A percentile compares a stretch with the other conserved stretches of the same genome.
Conservation (phyloP, 2,888 invertebrate species). For the Cephus nigrinus region DNA sequence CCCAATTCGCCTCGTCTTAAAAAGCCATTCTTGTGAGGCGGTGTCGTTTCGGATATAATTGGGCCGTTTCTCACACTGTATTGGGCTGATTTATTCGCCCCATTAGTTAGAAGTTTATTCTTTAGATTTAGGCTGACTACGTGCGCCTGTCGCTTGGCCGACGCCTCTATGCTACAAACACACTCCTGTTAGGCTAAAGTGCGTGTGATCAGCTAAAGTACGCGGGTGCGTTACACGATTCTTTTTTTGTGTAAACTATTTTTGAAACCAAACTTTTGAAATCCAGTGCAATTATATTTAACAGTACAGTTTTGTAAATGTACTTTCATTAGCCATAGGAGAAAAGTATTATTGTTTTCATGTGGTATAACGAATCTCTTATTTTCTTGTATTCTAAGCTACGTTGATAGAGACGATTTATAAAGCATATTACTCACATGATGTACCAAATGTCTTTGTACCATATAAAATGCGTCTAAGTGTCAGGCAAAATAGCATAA, state of each 20-base stretch:
- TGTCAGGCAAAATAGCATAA: not conserved
- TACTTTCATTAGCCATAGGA: not conserved
- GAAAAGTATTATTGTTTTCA: not conserved
- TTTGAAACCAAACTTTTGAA: too few relatives aligned
- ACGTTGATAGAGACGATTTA: not conserved
- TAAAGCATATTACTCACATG: not conserved
- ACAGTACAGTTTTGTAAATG: too few relatives aligned
- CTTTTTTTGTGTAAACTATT: not conserved
- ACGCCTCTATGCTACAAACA: constrained; percentile 63
- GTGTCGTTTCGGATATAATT: constrained; percentile 55
- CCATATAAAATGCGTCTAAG: not conserved
- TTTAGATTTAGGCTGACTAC: constrained; percentile 60
- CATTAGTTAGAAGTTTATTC: constrained; percentile 61
- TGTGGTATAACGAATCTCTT: not conserved
- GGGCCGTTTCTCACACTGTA: constrained; percentile 54
- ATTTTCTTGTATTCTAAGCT: not conserved
- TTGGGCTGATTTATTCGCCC: constrained; percentile 57
- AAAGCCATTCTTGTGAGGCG: constrained; percentile 62
- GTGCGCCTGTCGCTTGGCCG: constrained; percentile 58
- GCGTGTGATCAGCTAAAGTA: not conserved
- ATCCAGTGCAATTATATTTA: too few relatives aligned
- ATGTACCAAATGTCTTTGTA: not conserved
- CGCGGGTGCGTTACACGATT: not conserved
- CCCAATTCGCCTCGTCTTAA: constrained; percentile 65
- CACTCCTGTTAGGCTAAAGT: constrained; percentile 49